Base-by-base conservation (phyloP, 1,140 invertebrate species). In the Scaptomyza montana region DNA sequence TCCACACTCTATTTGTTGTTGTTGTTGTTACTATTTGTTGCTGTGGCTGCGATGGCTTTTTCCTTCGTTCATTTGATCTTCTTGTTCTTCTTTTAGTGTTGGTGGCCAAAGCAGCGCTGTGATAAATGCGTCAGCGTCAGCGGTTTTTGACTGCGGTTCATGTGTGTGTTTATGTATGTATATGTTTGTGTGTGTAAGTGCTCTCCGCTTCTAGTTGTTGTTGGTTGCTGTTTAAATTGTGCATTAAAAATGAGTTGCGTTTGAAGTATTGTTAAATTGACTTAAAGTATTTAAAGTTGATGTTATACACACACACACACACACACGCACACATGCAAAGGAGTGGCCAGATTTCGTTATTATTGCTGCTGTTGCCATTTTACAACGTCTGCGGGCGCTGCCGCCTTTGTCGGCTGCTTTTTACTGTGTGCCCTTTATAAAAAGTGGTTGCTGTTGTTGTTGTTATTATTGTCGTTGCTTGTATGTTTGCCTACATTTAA, bases 51-150 rank as follows among this genome's bases (percentile, higher is more conserved):
- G 59, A 45, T 61, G 46, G 59, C 45, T 53, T 63, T 51, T 64
- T 64, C 39, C 61, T 36, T 36, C 33, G 45, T 21, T 51, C 61
- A 49, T 61, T 61, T 60, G 45, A 39, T 56, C 54, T 28, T 54
- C 12, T 53, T 68, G 56, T 49, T 66, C 25, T 67, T 60, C 41
- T 49, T 55, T 46, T 67, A 68, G 66, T 45, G 59, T 67, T 73
- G 66, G 65, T 28, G 45, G 47, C 46, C 72, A 74, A 74, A 74
- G 67, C 59, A 74, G 66, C 53, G 47, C 55, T 54, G 67, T 74
- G 72, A 74, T 74, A 74, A 71, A 74, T 74, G 67, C 72, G 71
- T 74, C 71, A 73, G 65, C 70, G 55, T 72, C 53, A 77, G 72
- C 55, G 46, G 64, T 72, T 79, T 84, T 84, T 66, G 49, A 50